Conservation (phyloP, 2,113 vertebrate species). For the Nyctibius bracteatus region DNA sequence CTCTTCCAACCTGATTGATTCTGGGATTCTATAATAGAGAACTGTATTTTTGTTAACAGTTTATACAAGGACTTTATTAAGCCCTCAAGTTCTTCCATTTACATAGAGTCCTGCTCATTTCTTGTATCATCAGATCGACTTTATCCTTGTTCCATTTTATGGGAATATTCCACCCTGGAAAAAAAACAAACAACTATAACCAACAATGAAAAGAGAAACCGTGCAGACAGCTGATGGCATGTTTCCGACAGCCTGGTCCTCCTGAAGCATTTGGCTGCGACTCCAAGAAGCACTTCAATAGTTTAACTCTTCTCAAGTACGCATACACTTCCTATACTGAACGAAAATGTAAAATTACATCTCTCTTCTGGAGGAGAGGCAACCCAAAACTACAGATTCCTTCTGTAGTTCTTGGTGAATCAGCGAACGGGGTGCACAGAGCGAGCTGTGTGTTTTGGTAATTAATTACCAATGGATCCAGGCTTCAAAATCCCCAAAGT, state of each 20-base stretch:
- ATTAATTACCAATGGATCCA: neutral
- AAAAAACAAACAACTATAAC: neutral
- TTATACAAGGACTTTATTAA: neutral
- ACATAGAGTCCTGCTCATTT: neutral
- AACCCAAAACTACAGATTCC: neutral
- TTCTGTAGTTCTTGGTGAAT: neutral
- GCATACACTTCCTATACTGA: neutral
- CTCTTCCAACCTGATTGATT: too few relatives aligned
- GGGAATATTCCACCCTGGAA: neutral
- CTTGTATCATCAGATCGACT: neutral
- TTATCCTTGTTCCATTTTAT: neutral
- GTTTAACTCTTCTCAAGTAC: neutral
- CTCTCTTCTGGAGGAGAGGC: neutral
- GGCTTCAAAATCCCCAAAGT: neutral
- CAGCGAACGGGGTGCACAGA: neutral
- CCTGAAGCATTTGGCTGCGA: neutral
- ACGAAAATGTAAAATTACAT: neutral
- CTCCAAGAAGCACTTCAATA: neutral
- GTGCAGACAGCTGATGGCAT: neutral
- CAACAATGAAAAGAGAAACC: neutral
- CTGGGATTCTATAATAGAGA: neutral
- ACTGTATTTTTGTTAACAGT: rapidly evolving
- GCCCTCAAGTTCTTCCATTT: neutral
- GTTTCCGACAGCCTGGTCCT: neutral
- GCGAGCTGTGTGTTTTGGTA: neutral